Conservation (phyloP, 2,888 invertebrate genomes). For the Drosophila robusta region DNA sequence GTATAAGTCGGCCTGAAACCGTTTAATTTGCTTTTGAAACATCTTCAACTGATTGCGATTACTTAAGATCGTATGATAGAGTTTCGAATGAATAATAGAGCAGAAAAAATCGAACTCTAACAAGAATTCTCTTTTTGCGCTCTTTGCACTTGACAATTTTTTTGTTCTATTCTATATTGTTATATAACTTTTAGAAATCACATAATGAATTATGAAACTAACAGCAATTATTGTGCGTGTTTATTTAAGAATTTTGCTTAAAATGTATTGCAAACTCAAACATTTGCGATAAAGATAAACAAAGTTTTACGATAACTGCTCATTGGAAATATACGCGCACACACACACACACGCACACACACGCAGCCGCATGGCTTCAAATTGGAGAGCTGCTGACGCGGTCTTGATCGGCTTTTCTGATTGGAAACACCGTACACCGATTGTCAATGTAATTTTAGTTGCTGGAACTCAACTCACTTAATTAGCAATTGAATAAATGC, state of each 20-base stretch:
- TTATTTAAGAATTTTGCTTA: constrained; percentile 9
- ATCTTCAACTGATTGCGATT: constrained; percentile 43
- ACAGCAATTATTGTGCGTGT: constrained; percentile 13
- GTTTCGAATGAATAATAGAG: constrained; percentile 17
- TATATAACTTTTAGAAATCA: constrained; percentile 60
- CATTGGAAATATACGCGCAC: constrained; percentile 40
- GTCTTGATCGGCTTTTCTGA: constrained; percentile 15
- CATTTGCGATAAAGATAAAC: constrained; percentile 64
- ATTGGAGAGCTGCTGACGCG: constrained; percentile 4
- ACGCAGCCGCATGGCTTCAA: neutral
- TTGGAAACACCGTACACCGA: constrained; percentile 5
- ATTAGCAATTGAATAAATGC: constrained; percentile 31
- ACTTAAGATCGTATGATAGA: constrained; percentile 58
- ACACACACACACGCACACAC: constrained; percentile 11
- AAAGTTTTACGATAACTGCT: constrained; percentile 61
- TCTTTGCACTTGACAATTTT: constrained; percentile 37
- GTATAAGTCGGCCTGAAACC: constrained; percentile 9
- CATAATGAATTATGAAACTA: constrained; percentile 29
- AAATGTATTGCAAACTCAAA: constrained; percentile 18
- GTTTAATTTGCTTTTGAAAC: constrained; percentile 15
- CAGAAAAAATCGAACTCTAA: neutral
- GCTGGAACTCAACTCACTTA: constrained; percentile 37
- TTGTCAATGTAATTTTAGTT: constrained; percentile 6
- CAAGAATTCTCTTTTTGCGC: constrained; percentile 20
- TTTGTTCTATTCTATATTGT: constrained; percentile 16